A percentile compares a stretch with the other conserved stretches of the same genome.
These are phyloP conservation scores for Littorina saxatilis DNA, from an alignment of 1,140 invertebrate genomes.

Conservation along the genomic window DNA sequence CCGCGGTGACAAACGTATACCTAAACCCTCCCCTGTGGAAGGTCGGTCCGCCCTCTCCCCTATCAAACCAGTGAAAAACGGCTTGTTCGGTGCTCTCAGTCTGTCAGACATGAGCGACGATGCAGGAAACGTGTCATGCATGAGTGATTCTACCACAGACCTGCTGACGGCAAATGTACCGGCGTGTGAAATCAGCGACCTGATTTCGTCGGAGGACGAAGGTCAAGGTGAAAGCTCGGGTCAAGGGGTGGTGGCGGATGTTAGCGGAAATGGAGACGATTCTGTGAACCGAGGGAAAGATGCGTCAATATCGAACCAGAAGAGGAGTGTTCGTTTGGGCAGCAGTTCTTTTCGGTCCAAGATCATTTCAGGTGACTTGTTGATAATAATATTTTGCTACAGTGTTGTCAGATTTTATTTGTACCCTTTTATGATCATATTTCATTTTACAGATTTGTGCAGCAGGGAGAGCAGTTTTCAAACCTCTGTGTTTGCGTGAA, in stretches of 20 bases:
- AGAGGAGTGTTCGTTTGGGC: background rate
- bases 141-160: background rate
- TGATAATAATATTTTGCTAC: too few species aligned
- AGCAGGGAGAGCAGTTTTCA: too few species aligned
- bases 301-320: too few species aligned
- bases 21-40: background rate
- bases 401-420: too few species aligned
- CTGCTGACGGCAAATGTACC: background rate
- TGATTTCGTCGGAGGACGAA: conserved; percentile 8
- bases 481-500: too few species aligned
- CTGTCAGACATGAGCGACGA: background rate
- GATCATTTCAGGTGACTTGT: background rate
- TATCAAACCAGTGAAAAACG: background rate
- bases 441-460: too few species aligned
- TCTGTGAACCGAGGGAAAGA: background rate
- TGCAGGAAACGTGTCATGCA: background rate
- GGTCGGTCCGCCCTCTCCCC: background rate
- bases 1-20: background rate
- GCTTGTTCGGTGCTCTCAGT: background rate
- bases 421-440: too few species aligned
- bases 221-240: conserved; percentile 32
- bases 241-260: conserved; percentile 36
- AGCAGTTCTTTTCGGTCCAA: background rate
- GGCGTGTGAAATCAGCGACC: background rate
- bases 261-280: conserved; percentile 46